Percentiles rank a stretch among this genome's conserved stretches.
phyloP scores from a whole-genome alignment of 2,113 vertebrate species.

The Scomber scombrus region DNA sequence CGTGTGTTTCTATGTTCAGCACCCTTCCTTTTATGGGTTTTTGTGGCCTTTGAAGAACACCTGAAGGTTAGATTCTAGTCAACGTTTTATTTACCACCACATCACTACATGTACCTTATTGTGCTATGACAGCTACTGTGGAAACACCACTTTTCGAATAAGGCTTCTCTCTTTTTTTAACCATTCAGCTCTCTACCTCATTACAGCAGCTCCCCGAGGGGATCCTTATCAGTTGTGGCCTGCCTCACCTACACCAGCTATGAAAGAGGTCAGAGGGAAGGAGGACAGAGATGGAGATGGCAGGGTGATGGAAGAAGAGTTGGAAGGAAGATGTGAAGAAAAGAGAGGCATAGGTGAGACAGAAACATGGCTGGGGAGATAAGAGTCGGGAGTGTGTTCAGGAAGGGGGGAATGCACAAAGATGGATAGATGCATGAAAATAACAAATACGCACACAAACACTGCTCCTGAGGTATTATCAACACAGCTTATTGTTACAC shows the following conservation, averaged over 20 bases:
- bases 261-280: conserved; percentile 13
- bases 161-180: conserved; percentile 2
- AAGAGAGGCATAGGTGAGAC: conserved; percentile 15
- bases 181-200: conserved; percentile 25
- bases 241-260: conserved; percentile 11
- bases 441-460: not conserved
- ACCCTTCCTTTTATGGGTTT: too few relatives aligned
- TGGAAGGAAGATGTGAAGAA: not conserved
- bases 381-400: not conserved
- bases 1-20: too few relatives aligned
- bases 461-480: not conserved
- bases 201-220: conserved; percentile 43
- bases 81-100: not conserved
- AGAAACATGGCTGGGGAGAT: conserved; percentile 13
- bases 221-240: conserved; percentile 46
- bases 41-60: not conserved
- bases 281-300: not conserved
- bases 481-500: conserved; percentile 12
- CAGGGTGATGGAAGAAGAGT: not conserved
- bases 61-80: not conserved
- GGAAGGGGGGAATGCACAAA: not conserved
- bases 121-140: not conserved
- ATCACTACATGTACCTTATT: not conserved
- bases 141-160: conserved; percentile 8
- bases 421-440: conserved; percentile 28